Evolutionary conservation across 2,888 invertebrate species (phyloP).

Genomic region (Zelleria hepariella): DNA sequence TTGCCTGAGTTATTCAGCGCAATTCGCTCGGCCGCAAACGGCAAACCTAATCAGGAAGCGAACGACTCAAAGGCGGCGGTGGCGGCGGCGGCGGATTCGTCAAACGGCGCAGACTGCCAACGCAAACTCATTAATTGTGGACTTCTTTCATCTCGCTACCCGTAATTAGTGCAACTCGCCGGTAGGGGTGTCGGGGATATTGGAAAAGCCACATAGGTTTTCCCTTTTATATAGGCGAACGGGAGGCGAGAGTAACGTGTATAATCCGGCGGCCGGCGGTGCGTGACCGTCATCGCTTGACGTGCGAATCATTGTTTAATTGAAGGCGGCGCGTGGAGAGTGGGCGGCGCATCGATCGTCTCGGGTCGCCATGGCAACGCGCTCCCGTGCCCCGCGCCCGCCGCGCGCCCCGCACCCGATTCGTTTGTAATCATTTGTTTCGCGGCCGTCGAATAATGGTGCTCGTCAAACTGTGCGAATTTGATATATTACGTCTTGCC

Average conservation of each 20-base stretch:
- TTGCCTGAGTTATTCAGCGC: neutral
- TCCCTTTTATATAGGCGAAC: neutral
- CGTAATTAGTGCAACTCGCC: slow-evolving; percentile 15
- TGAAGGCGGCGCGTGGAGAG: slow-evolving; percentile 38
- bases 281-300: slow-evolving; percentile 44
- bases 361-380: slow-evolving; percentile 56
- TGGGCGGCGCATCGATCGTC: slow-evolving; percentile 59
- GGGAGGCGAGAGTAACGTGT: neutral
- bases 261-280: slow-evolving; percentile 17
- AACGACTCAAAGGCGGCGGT: slow-evolving; percentile 9
- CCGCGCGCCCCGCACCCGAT: slow-evolving; percentile 36
- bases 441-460: slow-evolving; percentile 60
- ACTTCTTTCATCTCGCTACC: slow-evolving; percentile 12
- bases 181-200: neutral
- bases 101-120: slow-evolving; percentile 2
- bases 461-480: slow-evolving; percentile 53
- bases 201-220: neutral
- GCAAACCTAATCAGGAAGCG: slow-evolving; percentile 14
- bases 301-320: slow-evolving; percentile 69
- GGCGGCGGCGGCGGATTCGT: neutral
- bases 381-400: slow-evolving; percentile 22
- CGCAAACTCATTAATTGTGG: slow-evolving; percentile 14
- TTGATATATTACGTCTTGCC: slow-evolving; percentile 41
- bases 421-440: slow-evolving; percentile 73
- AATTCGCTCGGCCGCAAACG: slow-evolving; percentile 8